Evolutionary conservation across 2,888 invertebrate species (phyloP), one percentile per base, ranked within the genome.

Genomic region (Melanargia galathea): DNA sequence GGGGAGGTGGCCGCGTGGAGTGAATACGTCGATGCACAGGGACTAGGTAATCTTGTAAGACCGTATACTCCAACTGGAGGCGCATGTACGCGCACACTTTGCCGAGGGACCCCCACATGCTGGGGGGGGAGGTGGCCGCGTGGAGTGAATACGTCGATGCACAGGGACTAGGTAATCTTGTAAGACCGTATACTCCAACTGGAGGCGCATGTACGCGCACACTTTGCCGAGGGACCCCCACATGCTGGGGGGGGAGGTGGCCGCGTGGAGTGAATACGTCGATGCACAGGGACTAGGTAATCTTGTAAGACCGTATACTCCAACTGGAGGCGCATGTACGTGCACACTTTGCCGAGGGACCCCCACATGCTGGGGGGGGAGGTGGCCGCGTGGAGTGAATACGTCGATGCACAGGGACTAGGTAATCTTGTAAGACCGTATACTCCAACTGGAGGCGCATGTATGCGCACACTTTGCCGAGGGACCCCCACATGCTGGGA

Each of bases 261-360:
- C 96, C 67, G 95, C 97, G 94, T 97, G 97, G 97, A 94, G 94
- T 46, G 97, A 97, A 81, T 95, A 94, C 75, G 94, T 95, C 0
- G 95, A 96, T 71, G 92, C 93, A 45, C 92, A 93, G 71, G 93
- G 90, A 13, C 79, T 96, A 65, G 94, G 94, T 93, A 70, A 79
- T 83, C 7, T 13, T 35, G 3, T 13, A 18, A 6, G 6, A 16
- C 35, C 18, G n/a, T 43, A n/a, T 40, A 7, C 5, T 2, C 40
- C 16, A 40, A n/a, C n/a, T n/a, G n/a, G n/a, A n/a, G n/a, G n/a
- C n/a, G n/a, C n/a, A n/a, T n/a, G n/a, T n/a, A n/a, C n/a, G n/a
- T n/a, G n/a, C n/a, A n/a, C n/a, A n/a, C n/a, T n/a, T n/a, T n/a
- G n/a, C n/a, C n/a, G n/a, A n/a, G n/a, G n/a, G n/a, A n/a, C n/a